Base-by-base conservation (phyloP, 1,140 invertebrate genomes). In the Epicauta chinensis region DNA sequence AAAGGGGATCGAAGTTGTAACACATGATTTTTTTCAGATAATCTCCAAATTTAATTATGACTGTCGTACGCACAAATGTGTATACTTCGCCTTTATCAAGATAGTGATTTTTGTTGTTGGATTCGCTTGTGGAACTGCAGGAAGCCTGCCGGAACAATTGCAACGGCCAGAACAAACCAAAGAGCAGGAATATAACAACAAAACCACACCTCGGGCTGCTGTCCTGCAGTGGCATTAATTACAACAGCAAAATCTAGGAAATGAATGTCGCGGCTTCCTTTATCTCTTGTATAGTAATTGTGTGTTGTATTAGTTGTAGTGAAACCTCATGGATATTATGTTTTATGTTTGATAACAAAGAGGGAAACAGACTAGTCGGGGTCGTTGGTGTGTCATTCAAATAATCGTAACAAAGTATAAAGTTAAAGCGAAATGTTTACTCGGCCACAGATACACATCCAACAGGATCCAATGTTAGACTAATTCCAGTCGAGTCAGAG, bases 231-330 rank as follows among this genome's bases (percentile, higher is more conserved):
- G 58, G 64, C 63, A 66, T 66, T 65, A 66, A 66, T 66, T 66
- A 65, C 64, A 52, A 56, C 44, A 52, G 42, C 39, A 51, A 65
- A 51, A 62, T 58, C 61, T 61, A 59, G 63, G 59, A 66, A 66
- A 66, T 66, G 59, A 59, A 66, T 63, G 64, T 65, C 61, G 64
- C 55, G 63, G 63, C 63, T 64, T 64, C 58, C 62, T 64, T 66
- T 63, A 62, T 64, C 60, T 57, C 48, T 12, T 44, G 48, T 40
- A 48, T 46, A 36, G 43, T 56, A 48, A 51, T 56, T 59, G 47
- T 51, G 56, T 53, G 58, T 55, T 56, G 53, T 23, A 23, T 23
- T 23, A 23, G 4, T 23, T 7, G 4, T 7, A 23, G 4, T 23
- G 7, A 3, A 23, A 23, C 23, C 4, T 23, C 23, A 23, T 2